Percentiles rank a stretch among this genome's conserved stretches.
Evolutionary conservation across 2,797 vertebrate species (phyloP).

Genomic region (Erethizon dorsatum): DNA sequence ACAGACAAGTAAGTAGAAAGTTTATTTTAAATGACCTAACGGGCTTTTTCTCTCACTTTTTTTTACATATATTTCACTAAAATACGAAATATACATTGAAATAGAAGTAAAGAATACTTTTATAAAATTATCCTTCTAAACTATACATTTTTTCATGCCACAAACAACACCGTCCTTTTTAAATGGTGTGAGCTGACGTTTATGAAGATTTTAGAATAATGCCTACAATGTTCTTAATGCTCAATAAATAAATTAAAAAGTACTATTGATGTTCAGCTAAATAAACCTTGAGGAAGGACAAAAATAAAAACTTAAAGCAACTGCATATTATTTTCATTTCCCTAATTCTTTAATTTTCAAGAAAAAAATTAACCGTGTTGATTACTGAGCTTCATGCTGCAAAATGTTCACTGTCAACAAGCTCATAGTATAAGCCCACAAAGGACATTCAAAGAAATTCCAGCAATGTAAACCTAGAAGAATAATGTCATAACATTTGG

Average conservation of each 20-base stretch:
- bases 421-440: background rate
- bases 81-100: background rate
- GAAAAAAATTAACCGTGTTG: background rate
- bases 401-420: background rate
- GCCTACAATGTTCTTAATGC: background rate
- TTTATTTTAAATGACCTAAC: conserved; percentile 48
- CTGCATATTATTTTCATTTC: conserved; percentile 61
- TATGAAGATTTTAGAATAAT: background rate
- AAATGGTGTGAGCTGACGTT: conserved; percentile 5
- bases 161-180: conserved; percentile 20
- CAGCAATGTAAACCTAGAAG: background rate
- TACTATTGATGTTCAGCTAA: background rate
- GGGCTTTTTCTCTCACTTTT: background rate
- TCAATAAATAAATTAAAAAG: conserved; percentile 13
- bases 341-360: conserved; percentile 53
- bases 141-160: conserved; percentile 2
- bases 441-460: background rate
- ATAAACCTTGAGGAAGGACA: background rate
- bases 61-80: background rate
- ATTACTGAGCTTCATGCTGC: background rate
- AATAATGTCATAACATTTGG: background rate
- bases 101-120: background rate
- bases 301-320: conserved; percentile 6
- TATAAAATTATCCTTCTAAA: conserved; percentile 67
- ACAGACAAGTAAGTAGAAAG: conserved; percentile 54